Conservation (phyloP, 53 echinoderm and acorn worm species). For the Mesocentrotus franciscanus region DNA sequence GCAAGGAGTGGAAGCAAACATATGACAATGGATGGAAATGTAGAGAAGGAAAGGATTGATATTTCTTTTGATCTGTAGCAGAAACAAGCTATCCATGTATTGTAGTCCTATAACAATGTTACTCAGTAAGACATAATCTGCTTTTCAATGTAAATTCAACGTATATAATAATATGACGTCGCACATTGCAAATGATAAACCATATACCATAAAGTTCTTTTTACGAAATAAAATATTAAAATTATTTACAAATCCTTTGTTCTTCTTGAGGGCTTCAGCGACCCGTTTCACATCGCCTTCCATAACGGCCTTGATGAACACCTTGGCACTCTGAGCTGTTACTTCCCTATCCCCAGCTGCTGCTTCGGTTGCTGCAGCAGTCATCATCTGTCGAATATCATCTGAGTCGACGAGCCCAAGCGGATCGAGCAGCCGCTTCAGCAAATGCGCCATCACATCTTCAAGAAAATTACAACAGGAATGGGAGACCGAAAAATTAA, state of each 20-base stretch:
- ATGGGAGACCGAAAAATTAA: no score
- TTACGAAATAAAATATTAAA: no score
- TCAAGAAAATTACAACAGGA: background rate
- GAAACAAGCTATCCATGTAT: no score
- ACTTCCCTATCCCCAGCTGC: background rate
- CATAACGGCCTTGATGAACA: background rate
- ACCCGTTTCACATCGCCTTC: conserved; percentile 19
- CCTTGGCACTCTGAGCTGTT: background rate
- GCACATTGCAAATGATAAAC: no score
- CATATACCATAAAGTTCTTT: no score
- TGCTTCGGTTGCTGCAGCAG: background rate
- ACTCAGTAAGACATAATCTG: no score
- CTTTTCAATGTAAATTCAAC: no score
- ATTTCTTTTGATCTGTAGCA: no score
- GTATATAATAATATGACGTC: no score
- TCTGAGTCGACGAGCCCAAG: conserved; percentile 14
- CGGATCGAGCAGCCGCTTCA: background rate
- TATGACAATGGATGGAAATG: background rate
- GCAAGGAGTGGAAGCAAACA: background rate
- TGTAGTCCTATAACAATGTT: no score
- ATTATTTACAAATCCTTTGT: conserved; percentile 24
- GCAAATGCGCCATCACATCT: background rate
- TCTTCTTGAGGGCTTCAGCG: background rate
- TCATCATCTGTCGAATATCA: background rate
- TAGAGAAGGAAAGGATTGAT: background rate